Conservation (phyloP, 2,797 vertebrate species). For the Distichodus sexfasciatus region DNA sequence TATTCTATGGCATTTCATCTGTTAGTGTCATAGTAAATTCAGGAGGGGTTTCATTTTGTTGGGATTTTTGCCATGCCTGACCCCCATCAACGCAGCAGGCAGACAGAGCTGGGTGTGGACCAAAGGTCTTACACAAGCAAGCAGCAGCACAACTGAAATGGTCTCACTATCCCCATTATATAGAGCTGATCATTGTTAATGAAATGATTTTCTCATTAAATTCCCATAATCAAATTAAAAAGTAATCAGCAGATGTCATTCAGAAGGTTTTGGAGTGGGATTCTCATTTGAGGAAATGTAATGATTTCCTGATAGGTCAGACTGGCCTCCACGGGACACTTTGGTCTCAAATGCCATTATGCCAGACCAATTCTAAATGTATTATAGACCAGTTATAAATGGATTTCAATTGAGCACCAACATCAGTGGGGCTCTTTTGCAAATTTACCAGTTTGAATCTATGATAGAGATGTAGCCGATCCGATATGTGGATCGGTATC, state of each 20-base stretch:
- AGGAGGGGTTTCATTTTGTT: constrained; percentile 23
- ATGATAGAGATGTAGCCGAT: no score
- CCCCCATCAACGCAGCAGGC: constrained; percentile 37
- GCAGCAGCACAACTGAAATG: constrained; percentile 23
- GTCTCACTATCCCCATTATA: constrained; percentile 37
- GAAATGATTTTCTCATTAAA: constrained; percentile 51
- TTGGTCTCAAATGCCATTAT: constrained; percentile 48
- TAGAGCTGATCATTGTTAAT: constrained; percentile 48
- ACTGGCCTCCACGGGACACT: constrained; percentile 29
- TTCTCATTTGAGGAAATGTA: constrained; percentile 37
- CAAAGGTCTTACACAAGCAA: constrained; percentile 30
- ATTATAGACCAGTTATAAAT: constrained; percentile 41
- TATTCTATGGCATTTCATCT: constrained; percentile 30
- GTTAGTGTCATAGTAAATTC: constrained; percentile 22
- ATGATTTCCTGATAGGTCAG: constrained; percentile 48
- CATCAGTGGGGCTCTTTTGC: constrained; percentile 28
- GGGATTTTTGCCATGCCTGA: constrained; percentile 17
- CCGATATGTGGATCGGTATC: no score
- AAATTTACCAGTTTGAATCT: not conserved
- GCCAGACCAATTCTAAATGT: constrained; percentile 43
- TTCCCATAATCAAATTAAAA: constrained; percentile 50
- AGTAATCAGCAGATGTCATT: constrained; percentile 48
- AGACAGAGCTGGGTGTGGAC: constrained; percentile 34
- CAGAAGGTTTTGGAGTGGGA: constrained; percentile 30
- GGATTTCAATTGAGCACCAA: constrained; percentile 44